Evolutionary conservation across 2,797 vertebrate genomes (phyloP).

Genomic region (Gambelia wislizenii): DNA sequence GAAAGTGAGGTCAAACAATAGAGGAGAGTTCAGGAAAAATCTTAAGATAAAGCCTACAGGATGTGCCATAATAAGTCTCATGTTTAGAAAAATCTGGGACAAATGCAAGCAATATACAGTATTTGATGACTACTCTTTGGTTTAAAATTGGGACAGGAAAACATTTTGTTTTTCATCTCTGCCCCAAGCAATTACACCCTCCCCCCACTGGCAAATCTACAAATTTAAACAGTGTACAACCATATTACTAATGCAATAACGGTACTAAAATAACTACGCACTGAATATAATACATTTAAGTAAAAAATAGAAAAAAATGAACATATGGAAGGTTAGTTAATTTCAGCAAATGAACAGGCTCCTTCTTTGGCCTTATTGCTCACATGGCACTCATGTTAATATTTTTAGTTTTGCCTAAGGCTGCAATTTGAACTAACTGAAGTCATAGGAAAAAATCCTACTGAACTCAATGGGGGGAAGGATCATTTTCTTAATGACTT

Average conservation of each 20-base stretch:
- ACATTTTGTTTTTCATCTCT: not conserved
- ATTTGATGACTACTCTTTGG: not conserved
- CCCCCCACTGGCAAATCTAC: not conserved
- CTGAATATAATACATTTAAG: not conserved
- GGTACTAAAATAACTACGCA: not conserved
- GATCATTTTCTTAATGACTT: conserved; percentile 21
- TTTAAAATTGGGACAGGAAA: not conserved
- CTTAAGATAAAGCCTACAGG: not conserved
- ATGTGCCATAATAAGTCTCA: not conserved
- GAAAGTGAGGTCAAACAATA: not conserved
- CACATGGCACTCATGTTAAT: not conserved
- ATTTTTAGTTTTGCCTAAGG: conserved; percentile 11
- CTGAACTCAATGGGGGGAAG: not conserved
- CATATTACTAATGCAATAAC: not conserved
- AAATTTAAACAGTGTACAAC: not conserved
- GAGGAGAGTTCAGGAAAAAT: not conserved
- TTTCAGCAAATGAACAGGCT: conserved; percentile 3
- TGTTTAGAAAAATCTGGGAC: not conserved
- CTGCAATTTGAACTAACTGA: conserved; percentile 6
- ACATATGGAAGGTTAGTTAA: not conserved
- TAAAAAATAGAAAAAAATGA: not conserved
- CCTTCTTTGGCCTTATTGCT: conserved; percentile 3
- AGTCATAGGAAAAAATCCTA: conserved; percentile 17
- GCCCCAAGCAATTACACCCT: not conserved
- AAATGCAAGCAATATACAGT: too few species aligned